Conservation (phyloP, 2,797 vertebrate species). For the Xiphorhynchus erythropygius region DNA sequence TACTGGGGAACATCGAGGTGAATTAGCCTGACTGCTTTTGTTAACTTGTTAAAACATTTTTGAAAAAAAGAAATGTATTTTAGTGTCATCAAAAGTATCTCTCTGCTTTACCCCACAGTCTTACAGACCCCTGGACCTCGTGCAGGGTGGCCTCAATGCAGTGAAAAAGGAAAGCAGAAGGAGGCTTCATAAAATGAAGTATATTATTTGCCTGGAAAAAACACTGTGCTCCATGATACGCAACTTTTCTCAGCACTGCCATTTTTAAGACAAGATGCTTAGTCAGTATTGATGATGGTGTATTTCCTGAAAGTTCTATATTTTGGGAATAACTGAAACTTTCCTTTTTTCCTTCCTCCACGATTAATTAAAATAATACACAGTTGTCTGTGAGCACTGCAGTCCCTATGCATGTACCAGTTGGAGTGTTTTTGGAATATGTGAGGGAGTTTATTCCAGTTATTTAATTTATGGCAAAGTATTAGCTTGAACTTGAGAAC, state of each 20-base stretch:
- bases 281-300: neutral
- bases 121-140: neutral
- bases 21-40: neutral
- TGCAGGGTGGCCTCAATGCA: neutral
- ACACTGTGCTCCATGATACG: neutral
- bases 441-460: neutral
- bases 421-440: neutral
- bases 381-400: neutral
- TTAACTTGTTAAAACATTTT: neutral
- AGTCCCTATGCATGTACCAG: neutral
- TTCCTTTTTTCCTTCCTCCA: neutral
- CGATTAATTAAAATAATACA: neutral
- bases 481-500: neutral
- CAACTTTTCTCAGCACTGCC: neutral
- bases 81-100: neutral
- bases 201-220: neutral
- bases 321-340: neutral
- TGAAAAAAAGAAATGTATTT: neutral
- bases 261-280: conserved; percentile 3
- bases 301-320: neutral
- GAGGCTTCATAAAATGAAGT: neutral
- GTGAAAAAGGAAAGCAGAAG: neutral
- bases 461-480: neutral
- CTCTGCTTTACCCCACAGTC: neutral
- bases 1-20: neutral